Evolutionary conservation across 1,140 invertebrate genomes (phyloP).

Genomic region (Marisa cornuarietis): DNA sequence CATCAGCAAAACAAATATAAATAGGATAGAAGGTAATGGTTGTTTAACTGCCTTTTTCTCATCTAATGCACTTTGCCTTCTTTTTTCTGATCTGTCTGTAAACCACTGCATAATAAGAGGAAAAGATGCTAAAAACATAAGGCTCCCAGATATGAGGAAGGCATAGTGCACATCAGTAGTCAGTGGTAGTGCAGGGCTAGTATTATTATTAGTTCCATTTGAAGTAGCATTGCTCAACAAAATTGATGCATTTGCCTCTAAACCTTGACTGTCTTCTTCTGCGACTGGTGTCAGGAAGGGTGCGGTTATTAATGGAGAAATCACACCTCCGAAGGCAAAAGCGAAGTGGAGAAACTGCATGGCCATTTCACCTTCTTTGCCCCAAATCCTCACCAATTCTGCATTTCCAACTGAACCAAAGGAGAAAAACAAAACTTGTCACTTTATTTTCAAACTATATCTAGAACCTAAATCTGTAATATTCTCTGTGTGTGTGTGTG

Average conservation of each 20-base stretch:
- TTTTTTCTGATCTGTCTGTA: slow-evolving; percentile 8
- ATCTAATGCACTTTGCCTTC: not conserved
- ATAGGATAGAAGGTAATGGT: slow-evolving; percentile 14
- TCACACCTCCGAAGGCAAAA: slow-evolving; percentile 42
- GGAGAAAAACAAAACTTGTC: not conserved
- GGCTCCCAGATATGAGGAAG: slow-evolving; percentile 23
- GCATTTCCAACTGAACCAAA: slow-evolving; percentile 65
- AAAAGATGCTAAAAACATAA: slow-evolving; percentile 13
- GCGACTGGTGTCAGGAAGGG: slow-evolving; percentile 39
- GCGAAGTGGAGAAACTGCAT: slow-evolving; percentile 44
- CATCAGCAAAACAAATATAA: slow-evolving; percentile 20
- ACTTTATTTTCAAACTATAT: not conserved
- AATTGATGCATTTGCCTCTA: not conserved
- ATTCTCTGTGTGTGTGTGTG: too few species aligned
- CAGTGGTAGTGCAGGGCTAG: not conserved
- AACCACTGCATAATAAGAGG: slow-evolving; percentile 19
- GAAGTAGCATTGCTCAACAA: not conserved
- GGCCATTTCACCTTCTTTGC: slow-evolving; percentile 53
- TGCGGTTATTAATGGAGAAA: slow-evolving; percentile 42
- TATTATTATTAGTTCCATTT: not conserved
- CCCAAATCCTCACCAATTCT: slow-evolving; percentile 66
- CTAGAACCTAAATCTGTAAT: too few species aligned
- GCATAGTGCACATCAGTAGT: slow-evolving; percentile 25
- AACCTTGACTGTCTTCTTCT: not conserved
- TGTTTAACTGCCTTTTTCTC: slow-evolving; percentile 17